Evolutionary conservation across 2,888 invertebrate genomes (phyloP).

Genomic region (Sericinus montela): DNA sequence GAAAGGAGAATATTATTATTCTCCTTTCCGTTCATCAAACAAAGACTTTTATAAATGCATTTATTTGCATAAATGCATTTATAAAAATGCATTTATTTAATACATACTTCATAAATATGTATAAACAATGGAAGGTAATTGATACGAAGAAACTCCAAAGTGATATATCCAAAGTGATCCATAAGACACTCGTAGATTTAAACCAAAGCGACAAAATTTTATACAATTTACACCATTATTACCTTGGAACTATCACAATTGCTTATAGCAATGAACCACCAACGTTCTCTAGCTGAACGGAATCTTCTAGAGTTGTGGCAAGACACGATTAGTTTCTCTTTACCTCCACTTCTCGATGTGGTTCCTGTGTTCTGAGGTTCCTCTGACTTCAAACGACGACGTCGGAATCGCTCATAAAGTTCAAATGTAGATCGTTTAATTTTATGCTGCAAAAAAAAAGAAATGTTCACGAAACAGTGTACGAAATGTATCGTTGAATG

Average conservation of each 20-base stretch:
- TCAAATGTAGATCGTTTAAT: slow-evolving; percentile 62
- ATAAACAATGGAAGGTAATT: too few species aligned
- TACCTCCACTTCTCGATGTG: slow-evolving; percentile 27
- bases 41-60: too few species aligned
- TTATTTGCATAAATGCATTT: too few species aligned
- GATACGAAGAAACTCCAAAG: too few species aligned
- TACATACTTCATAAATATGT: too few species aligned
- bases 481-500: too few species aligned
- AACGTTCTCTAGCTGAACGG: slow-evolving; percentile 89
- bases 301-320: slow-evolving; percentile 86
- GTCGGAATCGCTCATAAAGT: slow-evolving; percentile 50
- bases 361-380: slow-evolving; percentile 28
- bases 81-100: too few species aligned
- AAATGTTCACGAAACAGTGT: not conserved
- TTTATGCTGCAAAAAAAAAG: slow-evolving; percentile 45
- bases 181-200: too few species aligned
- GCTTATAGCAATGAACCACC: slow-evolving; percentile 96
- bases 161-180: too few species aligned
- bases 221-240: slow-evolving; percentile 1
- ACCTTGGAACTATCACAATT: slow-evolving; percentile 86
- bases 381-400: slow-evolving; percentile 49
- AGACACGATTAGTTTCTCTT: slow-evolving; percentile 62
- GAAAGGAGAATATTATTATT: too few species aligned
- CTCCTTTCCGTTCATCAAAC: too few species aligned
- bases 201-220: too few species aligned